Percentiles rank a stretch among this genome's conserved stretches.
These are phyloP conservation scores for Aegithalos caudatus DNA, from an alignment of 2,113 vertebrate genomes.

Conservation along the genomic window DNA sequence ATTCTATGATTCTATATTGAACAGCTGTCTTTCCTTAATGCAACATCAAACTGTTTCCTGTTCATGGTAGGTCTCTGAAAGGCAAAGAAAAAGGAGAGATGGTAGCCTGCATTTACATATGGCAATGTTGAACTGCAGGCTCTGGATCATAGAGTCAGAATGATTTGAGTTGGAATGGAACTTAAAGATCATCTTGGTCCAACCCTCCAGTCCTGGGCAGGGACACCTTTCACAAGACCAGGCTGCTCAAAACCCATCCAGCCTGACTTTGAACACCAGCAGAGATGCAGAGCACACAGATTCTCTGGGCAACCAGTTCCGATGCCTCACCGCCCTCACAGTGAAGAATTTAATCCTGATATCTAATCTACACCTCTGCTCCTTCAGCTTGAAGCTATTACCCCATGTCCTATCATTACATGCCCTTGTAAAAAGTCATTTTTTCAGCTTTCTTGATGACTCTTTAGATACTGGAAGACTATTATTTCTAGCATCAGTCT, in stretches of 20 bases:
- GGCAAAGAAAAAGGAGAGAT: not conserved
- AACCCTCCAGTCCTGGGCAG: not conserved
- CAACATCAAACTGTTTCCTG: not conserved
- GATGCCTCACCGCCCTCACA: not conserved
- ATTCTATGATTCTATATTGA: not conserved
- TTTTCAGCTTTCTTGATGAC: not conserved
- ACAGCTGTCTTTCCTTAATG: not conserved
- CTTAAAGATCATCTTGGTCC: not conserved
- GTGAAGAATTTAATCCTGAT: not conserved
- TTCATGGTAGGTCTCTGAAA: not conserved
- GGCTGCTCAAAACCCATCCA: not conserved
- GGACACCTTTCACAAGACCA: not conserved
- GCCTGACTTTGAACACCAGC: not conserved
- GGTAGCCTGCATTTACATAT: not conserved
- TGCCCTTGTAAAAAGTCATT: not conserved
- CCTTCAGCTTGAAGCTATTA: not conserved
- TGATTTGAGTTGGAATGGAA: not conserved
- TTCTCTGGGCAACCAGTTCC: not conserved
- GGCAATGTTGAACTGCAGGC: not conserved
- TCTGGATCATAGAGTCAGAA: not conserved
- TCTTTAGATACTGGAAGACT: not conserved
- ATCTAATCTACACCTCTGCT: not conserved
- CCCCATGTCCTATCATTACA: not conserved
- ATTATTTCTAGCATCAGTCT: not conserved
- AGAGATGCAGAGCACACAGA: fast-evolving